phyloP scores from a whole-genome alignment of 2,888 invertebrate species.

The Celastrina argiolus region DNA sequence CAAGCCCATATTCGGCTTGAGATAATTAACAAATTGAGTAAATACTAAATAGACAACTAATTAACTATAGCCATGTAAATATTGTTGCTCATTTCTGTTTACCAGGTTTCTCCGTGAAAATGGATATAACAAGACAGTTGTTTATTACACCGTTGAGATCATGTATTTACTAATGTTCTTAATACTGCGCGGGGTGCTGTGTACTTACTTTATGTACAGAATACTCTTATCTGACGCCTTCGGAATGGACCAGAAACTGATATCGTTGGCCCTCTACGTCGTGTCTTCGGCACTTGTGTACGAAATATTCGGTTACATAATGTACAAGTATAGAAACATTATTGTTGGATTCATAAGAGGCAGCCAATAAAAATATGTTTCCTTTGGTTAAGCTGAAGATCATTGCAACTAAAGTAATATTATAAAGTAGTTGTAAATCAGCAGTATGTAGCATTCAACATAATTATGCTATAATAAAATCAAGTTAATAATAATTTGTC shows the following conservation, averaged over 20 bases:
- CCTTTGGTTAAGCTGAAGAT: neutral
- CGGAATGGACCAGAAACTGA: constrained; percentile 57
- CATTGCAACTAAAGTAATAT: too few relatives aligned
- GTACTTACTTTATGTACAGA: constrained; percentile 65
- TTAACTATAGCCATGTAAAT: constrained; percentile 3
- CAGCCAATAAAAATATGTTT: neutral
- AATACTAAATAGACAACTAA: neutral
- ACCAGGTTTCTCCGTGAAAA: constrained; percentile 70
- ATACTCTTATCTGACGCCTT: constrained; percentile 60
- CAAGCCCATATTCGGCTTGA: too few relatives aligned
- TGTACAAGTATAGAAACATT: constrained; percentile 56
- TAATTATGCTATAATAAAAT: too few relatives aligned
- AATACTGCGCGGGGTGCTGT: constrained; percentile 68
- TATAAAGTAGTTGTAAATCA: too few relatives aligned
- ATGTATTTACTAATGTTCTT: constrained; percentile 71
- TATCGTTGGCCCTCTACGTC: constrained; percentile 56
- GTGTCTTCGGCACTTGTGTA: constrained; percentile 66
- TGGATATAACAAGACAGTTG: constrained; percentile 62
- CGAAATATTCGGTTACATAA: constrained; percentile 61
- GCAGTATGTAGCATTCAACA: too few relatives aligned
- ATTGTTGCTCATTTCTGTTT: constrained; percentile 26
- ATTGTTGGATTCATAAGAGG: constrained; percentile 45
- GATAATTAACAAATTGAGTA: neutral
- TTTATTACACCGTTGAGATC: constrained; percentile 68
- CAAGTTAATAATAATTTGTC: too few relatives aligned